phyloP scores from a whole-genome alignment of 1,140 invertebrate genomes.

The Drusus annulatus region DNA sequence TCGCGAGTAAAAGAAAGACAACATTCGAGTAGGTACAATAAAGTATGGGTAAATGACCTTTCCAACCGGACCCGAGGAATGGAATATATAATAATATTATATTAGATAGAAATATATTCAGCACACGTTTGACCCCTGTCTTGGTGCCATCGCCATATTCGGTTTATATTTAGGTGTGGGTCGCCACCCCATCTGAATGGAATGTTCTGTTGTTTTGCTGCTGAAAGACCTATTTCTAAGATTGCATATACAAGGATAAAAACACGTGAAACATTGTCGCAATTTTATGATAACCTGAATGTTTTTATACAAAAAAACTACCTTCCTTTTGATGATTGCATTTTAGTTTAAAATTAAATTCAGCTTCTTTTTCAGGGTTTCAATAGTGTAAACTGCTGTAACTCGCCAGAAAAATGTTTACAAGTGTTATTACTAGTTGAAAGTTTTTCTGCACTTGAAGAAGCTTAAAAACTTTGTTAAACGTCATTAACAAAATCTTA shows the following conservation, averaged over 20 bases:
- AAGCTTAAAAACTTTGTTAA: too few relatives aligned
- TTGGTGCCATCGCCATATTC: conserved; percentile 26
- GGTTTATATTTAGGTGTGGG: conserved; percentile 25
- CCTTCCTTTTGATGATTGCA: too few relatives aligned
- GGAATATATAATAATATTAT: neutral
- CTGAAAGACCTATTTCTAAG: neutral
- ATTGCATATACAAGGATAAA: neutral
- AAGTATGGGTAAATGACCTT: conserved; percentile 6
- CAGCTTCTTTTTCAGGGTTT: too few relatives aligned
- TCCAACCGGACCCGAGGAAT: conserved; percentile 7
- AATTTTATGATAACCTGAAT: too few relatives aligned
- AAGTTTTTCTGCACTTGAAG: too few relatives aligned
- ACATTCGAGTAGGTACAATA: neutral
- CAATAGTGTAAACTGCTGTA: too few relatives aligned
- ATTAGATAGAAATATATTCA: conserved; percentile 2
- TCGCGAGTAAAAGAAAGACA: neutral
- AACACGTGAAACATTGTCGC: too few relatives aligned
- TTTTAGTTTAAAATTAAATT: too few relatives aligned
- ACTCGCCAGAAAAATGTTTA: too few relatives aligned
- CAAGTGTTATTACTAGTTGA: too few relatives aligned
- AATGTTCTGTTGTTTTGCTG: conserved; percentile 31
- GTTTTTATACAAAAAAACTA: too few relatives aligned
- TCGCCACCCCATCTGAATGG: conserved; percentile 27
- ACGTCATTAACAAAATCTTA: too few relatives aligned
- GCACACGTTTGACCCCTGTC: conserved; percentile 23